phyloP scores from a whole-genome alignment of 2,888 invertebrate genomes.

The Gnatocerus cornutus region DNA sequence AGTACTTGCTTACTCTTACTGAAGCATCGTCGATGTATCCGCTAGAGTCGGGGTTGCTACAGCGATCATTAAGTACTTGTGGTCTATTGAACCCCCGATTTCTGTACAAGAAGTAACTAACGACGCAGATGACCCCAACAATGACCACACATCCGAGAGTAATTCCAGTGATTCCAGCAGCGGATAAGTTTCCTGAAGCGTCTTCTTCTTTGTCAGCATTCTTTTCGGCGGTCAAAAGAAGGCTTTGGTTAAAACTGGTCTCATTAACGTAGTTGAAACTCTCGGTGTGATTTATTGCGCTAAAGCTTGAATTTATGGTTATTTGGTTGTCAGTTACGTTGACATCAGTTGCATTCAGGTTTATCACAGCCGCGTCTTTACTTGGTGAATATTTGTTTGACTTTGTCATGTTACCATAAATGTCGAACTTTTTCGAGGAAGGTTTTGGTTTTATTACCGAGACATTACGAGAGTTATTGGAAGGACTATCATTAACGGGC shows the following conservation, averaged over 20 bases:
- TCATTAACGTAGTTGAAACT: constrained; percentile 63
- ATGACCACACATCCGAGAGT: constrained; percentile 79
- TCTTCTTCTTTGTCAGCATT: constrained; percentile 53
- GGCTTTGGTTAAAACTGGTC: constrained; percentile 59
- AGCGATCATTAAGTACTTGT: constrained; percentile 86
- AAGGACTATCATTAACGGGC: constrained; percentile 56
- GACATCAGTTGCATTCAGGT: constrained; percentile 59
- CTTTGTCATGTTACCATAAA: constrained; percentile 50
- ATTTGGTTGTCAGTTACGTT: constrained; percentile 60
- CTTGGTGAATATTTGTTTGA: constrained; percentile 47
- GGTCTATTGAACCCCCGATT: constrained; percentile 86
- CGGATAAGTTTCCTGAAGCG: constrained; percentile 62
- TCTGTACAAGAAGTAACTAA: constrained; percentile 81
- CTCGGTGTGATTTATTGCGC: constrained; percentile 60
- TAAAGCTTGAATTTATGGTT: constrained; percentile 57
- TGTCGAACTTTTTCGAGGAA: constrained; percentile 54
- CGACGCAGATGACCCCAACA: constrained; percentile 78
- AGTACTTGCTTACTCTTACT: constrained; percentile 79
- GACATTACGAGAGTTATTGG: constrained; percentile 50
- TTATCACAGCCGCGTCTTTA: constrained; percentile 68
- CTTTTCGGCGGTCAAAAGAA: constrained; percentile 57
- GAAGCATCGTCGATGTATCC: constrained; percentile 92
- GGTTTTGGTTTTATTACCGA: constrained; percentile 53
- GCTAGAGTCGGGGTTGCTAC: constrained; percentile 90
- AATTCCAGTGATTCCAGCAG: constrained; percentile 78